phyloP scores from a whole-genome alignment of 2,113 vertebrate genomes.

The Caracal caracal region DNA sequence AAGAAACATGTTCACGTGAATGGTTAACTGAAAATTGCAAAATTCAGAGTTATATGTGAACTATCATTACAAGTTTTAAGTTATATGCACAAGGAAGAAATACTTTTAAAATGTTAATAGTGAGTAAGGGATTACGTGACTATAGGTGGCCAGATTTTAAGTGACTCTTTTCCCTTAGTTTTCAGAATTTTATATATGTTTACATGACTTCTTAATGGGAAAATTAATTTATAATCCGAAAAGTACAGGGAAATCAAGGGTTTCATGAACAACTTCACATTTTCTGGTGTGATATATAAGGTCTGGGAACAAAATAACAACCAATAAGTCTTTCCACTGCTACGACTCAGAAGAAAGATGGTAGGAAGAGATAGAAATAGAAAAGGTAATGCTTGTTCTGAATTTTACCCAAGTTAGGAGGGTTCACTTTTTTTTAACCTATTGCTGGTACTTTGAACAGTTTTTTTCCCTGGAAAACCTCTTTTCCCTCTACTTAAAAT shows the following conservation, averaged over 20 bases:
- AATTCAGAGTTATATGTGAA: background rate
- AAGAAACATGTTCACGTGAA: background rate
- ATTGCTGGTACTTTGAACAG: background rate
- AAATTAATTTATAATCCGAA: constrained; percentile 21
- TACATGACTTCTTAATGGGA: background rate
- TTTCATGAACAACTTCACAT: background rate
- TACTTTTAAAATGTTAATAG: background rate
- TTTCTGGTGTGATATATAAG: background rate
- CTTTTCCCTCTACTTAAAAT: background rate
- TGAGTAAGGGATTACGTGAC: background rate
- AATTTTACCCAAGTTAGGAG: background rate
- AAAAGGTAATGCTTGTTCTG: background rate
- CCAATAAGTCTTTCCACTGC: background rate
- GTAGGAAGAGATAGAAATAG: background rate
- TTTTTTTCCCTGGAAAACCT: background rate
- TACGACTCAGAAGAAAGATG: background rate
- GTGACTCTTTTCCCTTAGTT: background rate
- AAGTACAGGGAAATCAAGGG: background rate
- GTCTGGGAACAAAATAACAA: background rate
- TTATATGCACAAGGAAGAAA: background rate
- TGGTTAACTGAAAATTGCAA: background rate
- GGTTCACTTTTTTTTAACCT: background rate
- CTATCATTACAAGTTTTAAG: background rate
- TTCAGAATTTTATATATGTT: constrained; percentile 16
- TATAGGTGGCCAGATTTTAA: background rate